Evolutionary conservation across 2,113 vertebrate species (phyloP).

Genomic region (Grallaria varia): DNA sequence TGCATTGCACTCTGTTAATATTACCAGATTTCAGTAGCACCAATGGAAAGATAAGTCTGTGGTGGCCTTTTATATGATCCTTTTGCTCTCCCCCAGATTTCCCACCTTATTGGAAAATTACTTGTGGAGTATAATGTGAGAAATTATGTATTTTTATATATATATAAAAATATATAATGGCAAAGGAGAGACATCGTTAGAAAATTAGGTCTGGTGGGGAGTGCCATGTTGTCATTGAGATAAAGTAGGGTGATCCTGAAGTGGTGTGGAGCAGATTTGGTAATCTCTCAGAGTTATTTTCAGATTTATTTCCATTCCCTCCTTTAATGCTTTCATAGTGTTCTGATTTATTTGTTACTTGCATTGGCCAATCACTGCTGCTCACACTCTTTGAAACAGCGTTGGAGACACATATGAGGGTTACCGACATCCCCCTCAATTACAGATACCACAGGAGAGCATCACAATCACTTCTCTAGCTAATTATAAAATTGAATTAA

Average conservation of each 20-base stretch:
- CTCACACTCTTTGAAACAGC: not conserved
- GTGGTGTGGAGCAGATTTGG: not conserved
- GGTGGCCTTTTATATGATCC: not conserved
- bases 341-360: not conserved
- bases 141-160: not conserved
- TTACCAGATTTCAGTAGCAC: not conserved
- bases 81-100: not conserved
- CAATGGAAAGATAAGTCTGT: not conserved
- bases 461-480: not conserved
- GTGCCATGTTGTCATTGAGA: not conserved
- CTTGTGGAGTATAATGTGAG: not conserved
- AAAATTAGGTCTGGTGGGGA: not conserved
- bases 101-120: not conserved
- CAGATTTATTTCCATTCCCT: not conserved
- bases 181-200: not conserved
- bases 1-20: not conserved
- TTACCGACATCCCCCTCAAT: not conserved
- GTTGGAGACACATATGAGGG: rapidly evolving
- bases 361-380: not conserved
- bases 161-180: not conserved
- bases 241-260: not conserved
- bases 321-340: not conserved
- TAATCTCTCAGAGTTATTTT: not conserved
- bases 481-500: not conserved
- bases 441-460: not conserved